Evolutionary conservation across 2,797 vertebrate species (phyloP), one percentile per base, ranked within the genome.

Genomic region (Pogoniulus pusillus): DNA sequence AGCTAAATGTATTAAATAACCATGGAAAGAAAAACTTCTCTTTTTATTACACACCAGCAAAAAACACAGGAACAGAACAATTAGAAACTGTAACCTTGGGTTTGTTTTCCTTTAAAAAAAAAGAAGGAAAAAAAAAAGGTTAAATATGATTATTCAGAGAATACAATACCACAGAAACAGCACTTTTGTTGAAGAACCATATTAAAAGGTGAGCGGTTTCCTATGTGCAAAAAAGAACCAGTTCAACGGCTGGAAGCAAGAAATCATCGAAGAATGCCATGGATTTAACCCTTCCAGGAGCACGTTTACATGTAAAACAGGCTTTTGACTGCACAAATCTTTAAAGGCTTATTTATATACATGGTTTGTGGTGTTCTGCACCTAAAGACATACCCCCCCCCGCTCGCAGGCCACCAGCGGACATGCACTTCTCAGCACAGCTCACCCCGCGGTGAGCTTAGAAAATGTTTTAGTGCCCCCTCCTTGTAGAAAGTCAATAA

Each of bases 121-220:
- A n/a, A n/a, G n/a, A n/a, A n/a, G n/a, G n/a, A n/a, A 43, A 45
- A 24, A 82, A 94, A 45, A 93, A 96, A 95, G 97, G 93, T 96
- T 95, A 97, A 97, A 96, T 96, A 95, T 95, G 93, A 96, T 96
- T 95, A 97, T 96, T 96, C 96, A 97, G 97, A 70, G 95, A 96
- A 97, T 96, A 98, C 97, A 95, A 89, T 96, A 97, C 86, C 97
- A 98, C 97, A 97, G 97, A 97, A 98, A 98, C 97, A 97, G 97
- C 97, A 97, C 95, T 97, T 95, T 91, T 91, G 82, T 20, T 20
- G 60, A 96, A 96, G 96, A 95, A 94, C 93, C 82, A 86, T 96
- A 96, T 64, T 95, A 94, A 96, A 96, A 95, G 91, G 94, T 94
- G 92, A 94, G 81, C 41, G 94, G 87, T 96, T 97, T 96, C 89